Evolutionary conservation across 1,140 invertebrate species (phyloP).

Genomic region (Calephelis nemesis): DNA sequence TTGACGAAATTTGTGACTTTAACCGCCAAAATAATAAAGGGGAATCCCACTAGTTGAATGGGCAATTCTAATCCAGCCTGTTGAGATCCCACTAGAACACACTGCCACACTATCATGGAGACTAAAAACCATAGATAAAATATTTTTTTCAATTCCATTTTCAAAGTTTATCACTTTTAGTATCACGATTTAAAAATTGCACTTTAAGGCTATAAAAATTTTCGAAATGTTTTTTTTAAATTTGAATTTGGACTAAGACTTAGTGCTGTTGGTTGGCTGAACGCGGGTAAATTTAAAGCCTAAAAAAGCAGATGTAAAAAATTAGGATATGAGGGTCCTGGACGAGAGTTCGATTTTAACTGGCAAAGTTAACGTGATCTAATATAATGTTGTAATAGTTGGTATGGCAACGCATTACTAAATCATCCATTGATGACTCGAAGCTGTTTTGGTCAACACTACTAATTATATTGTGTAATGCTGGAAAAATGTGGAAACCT

Average conservation of each 20-base stretch:
- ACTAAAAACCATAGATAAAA: constrained; percentile 54
- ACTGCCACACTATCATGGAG: constrained; percentile 52
- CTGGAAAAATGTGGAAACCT: constrained; percentile 2
- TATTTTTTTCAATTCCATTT: constrained; percentile 61
- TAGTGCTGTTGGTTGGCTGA: not conserved
- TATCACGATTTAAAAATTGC: not conserved
- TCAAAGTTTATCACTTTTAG: constrained; percentile 19
- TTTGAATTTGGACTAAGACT: too few relatives aligned
- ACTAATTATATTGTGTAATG: constrained; percentile 26
- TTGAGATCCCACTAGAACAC: constrained; percentile 51
- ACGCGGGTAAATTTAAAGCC: not conserved
- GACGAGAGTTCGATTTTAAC: constrained; percentile 49
- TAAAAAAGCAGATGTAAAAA: not conserved
- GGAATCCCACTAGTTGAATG: constrained; percentile 90
- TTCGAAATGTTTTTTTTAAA: too few relatives aligned
- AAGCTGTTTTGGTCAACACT: constrained; percentile 34
- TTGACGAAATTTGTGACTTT: constrained; percentile 89
- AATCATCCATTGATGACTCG: constrained; percentile 39
- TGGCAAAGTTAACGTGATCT: constrained; percentile 50
- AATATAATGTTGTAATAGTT: constrained; percentile 56
- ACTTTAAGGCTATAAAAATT: too few relatives aligned
- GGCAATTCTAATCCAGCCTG: constrained; percentile 86
- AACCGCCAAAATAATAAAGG: constrained; percentile 90
- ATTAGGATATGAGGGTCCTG: constrained; percentile 28
- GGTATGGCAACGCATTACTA: constrained; percentile 39